Evolutionary conservation across 2,113 vertebrate genomes (phyloP).

Genomic region (Platycercus adscitus): DNA sequence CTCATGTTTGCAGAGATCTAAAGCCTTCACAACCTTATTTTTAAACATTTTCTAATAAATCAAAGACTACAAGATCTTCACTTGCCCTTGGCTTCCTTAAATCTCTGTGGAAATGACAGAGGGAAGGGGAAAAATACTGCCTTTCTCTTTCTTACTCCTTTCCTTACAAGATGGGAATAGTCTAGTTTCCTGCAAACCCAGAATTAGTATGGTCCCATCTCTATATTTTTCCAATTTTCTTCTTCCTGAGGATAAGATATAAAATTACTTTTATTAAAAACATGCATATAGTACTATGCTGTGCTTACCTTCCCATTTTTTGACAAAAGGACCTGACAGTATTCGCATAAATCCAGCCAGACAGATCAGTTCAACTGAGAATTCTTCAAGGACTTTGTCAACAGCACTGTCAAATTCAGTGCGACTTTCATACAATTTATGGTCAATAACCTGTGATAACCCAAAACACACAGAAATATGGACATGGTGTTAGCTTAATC

Average conservation of each 20-base stretch:
- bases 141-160: neutral
- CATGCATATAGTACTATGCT: neutral
- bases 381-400: conserved; percentile 86
- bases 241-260: neutral
- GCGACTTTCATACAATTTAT: conserved; percentile 88
- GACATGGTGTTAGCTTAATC: neutral
- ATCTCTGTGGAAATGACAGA: neutral
- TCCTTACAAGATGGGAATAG: neutral
- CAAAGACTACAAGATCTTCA: neutral
- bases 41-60: neutral
- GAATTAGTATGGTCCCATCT: neutral
- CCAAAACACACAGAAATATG: neutral
- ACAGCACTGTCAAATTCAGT: conserved; percentile 87
- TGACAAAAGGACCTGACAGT: conserved; percentile 90
- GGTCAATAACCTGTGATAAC: conserved; percentile 85
- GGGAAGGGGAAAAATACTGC: neutral
- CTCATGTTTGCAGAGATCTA: neutral
- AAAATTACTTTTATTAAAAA: neutral
- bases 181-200: neutral
- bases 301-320: conserved; percentile 90
- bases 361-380: conserved; percentile 88
- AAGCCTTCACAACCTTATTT: neutral
- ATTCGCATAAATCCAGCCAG: conserved; percentile 98
- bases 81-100: neutral
- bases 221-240: neutral